Percentiles rank a stretch among this genome's conserved stretches.
Evolutionary conservation across 2,888 invertebrate genomes (phyloP).

Genomic region (Cephalotes varians): DNA sequence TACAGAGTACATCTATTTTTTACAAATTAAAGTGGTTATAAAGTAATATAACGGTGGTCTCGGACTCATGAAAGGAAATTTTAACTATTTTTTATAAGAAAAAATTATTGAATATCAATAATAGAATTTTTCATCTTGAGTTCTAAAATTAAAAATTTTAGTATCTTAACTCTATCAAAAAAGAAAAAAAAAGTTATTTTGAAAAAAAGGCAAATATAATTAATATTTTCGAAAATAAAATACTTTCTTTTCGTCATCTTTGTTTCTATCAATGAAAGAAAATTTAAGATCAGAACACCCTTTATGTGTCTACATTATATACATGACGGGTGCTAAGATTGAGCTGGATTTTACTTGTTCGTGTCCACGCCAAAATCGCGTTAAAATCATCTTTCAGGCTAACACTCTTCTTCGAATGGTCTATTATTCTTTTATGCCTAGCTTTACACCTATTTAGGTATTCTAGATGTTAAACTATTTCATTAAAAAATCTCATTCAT

Average conservation of each 20-base stretch:
- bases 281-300: not conserved
- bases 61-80: conserved; percentile 3
- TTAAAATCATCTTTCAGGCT: conserved; percentile 6
- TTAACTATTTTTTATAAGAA: not conserved
- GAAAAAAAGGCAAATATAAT: not conserved
- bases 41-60: not conserved
- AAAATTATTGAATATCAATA: too few species aligned
- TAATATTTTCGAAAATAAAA: not conserved
- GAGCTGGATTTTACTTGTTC: conserved; percentile 4
- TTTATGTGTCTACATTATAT: conserved; percentile 21
- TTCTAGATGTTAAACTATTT: conserved; percentile 10
- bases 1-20: not conserved
- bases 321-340: conserved; percentile 11
- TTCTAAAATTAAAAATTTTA: not conserved
- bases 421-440: not conserved
- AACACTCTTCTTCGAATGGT: not conserved
- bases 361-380: not conserved
- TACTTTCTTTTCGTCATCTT: not conserved
- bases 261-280: not conserved
- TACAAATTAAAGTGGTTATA: conserved; percentile 20
- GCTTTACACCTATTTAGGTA: not conserved
- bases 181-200: not conserved
- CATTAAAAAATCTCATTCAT: conserved; percentile 12
- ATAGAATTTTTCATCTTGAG: not conserved
- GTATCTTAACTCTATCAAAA: not conserved